These are phyloP conservation scores for Drosophila lini DNA, from an alignment of 1,140 invertebrate species.

Conservation along the genomic window DNA sequence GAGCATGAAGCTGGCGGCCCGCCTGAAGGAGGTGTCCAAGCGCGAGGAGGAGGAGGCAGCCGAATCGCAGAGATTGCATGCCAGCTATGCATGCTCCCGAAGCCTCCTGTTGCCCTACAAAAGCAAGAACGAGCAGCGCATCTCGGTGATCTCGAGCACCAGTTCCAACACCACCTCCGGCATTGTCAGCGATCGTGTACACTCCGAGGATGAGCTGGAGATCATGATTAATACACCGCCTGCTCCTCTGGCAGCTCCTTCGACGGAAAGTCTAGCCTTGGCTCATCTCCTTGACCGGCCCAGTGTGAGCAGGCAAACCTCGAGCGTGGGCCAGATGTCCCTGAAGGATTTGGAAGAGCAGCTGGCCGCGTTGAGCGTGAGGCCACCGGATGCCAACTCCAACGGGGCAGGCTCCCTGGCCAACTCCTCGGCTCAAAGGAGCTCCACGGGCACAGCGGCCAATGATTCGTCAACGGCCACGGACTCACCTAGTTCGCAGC, in stretches of 20 bases:
- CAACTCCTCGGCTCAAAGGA: constrained; percentile 23
- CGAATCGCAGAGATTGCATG: constrained; percentile 85
- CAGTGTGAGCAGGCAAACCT: constrained; percentile 85
- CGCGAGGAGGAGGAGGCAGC: constrained; percentile 89
- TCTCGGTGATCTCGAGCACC: constrained; percentile 95
- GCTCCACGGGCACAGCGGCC: constrained; percentile 15
- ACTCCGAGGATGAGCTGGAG: constrained; percentile 96
- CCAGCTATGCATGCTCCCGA: constrained; percentile 88
- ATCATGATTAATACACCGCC: constrained; percentile 92
- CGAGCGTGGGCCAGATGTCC: constrained; percentile 85
- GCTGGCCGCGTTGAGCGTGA: constrained; percentile 71
- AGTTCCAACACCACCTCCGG: constrained; percentile 98
- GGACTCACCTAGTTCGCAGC: constrained; percentile 81
- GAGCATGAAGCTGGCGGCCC: constrained; percentile 95
- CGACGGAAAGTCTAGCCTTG: constrained; percentile 90
- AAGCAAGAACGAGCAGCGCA: constrained; percentile 91
- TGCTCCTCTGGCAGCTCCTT: constrained; percentile 86
- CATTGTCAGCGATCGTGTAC: constrained; percentile 96
- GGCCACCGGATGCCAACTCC: constrained; percentile 78
- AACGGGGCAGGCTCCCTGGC: constrained; percentile 56
- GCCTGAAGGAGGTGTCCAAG: constrained; percentile 90
- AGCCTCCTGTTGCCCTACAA: constrained; percentile 87
- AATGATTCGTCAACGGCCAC: constrained; percentile 73
- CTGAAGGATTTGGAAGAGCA: constrained; percentile 83
- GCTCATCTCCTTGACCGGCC: constrained; percentile 88